Conservation (phyloP, 2,797 vertebrate genomes). For the Anabacerthia variegaticeps region DNA sequence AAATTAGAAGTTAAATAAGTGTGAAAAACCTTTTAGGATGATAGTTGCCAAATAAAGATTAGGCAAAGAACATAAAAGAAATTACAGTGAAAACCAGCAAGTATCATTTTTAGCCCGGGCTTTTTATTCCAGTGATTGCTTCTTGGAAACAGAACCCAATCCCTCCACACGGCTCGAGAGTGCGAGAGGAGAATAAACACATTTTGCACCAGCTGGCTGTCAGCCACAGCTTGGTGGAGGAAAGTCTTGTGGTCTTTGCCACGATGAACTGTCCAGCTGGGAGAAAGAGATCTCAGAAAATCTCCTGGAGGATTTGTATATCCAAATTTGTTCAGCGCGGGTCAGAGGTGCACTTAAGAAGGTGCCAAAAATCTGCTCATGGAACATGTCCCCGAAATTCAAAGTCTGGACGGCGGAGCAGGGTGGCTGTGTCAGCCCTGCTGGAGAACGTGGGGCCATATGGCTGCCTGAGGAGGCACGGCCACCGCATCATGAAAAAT, state of each 20-base stretch:
- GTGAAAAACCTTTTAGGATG: constrained; percentile 22
- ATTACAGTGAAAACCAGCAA: background rate
- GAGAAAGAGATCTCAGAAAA: background rate
- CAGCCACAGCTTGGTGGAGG: background rate
- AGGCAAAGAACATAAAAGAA: constrained; percentile 32
- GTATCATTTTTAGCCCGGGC: constrained; percentile 34
- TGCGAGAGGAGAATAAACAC: background rate
- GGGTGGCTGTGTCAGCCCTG: background rate
- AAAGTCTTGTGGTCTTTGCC: background rate
- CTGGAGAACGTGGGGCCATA: background rate
- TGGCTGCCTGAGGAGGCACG: background rate
- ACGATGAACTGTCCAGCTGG: background rate
- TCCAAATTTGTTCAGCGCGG: background rate
- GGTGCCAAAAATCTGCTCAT: background rate
- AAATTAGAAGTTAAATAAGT: constrained; percentile 32
- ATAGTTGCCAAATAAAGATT: constrained; percentile 39
- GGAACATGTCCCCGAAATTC: background rate
- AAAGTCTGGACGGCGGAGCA: background rate
- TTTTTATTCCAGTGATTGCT: constrained; percentile 32
- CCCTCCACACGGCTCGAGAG: background rate
- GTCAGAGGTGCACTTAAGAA: background rate
- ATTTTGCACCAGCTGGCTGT: background rate
- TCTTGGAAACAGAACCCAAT: constrained; percentile 21
- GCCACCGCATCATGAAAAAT: background rate
- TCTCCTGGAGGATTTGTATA: background rate